These are phyloP conservation scores for Cephus runcator DNA, from an alignment of 2,888 invertebrate genomes.

Conservation along the genomic window DNA sequence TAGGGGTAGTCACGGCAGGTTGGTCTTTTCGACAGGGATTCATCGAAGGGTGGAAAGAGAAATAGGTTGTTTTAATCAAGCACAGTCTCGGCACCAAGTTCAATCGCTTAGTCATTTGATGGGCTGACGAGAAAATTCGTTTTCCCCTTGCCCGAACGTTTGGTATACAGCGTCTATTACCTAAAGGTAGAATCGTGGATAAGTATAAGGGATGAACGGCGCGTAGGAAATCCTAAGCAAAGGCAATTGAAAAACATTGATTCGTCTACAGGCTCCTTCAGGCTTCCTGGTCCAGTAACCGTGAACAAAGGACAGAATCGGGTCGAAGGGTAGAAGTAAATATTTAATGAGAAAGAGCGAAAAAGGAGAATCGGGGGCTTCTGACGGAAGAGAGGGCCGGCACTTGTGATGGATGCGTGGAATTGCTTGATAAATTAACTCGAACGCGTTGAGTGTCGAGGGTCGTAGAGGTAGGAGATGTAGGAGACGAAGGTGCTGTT, in stretches of 20 bases:
- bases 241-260: neutral
- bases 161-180: neutral
- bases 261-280: neutral
- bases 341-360: conserved; percentile 23
- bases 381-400: conserved; percentile 20
- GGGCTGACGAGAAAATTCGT: neutral
- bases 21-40: conserved; percentile 1
- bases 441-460: conserved; percentile 1
- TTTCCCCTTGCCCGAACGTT: neutral
- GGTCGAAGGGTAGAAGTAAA: conserved; percentile 4
- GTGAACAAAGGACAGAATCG: neutral
- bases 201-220: neutral
- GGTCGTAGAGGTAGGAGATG: conserved; percentile 5
- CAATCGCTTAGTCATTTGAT: neutral
- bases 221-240: neutral
- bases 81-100: neutral
- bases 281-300: neutral
- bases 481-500: conserved; percentile 10
- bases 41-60: neutral
- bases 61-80: neutral
- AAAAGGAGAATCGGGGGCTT: conserved; percentile 15
- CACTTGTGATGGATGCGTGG: conserved; percentile 32
- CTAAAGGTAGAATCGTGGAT: neutral
- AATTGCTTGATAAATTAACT: conserved; percentile 38
- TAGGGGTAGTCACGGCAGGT: neutral